A percentile compares a stretch with the other conserved stretches of the same genome.
Evolutionary conservation across 2,888 invertebrate species (phyloP).

Genomic region (Alsophila aescularia): DNA sequence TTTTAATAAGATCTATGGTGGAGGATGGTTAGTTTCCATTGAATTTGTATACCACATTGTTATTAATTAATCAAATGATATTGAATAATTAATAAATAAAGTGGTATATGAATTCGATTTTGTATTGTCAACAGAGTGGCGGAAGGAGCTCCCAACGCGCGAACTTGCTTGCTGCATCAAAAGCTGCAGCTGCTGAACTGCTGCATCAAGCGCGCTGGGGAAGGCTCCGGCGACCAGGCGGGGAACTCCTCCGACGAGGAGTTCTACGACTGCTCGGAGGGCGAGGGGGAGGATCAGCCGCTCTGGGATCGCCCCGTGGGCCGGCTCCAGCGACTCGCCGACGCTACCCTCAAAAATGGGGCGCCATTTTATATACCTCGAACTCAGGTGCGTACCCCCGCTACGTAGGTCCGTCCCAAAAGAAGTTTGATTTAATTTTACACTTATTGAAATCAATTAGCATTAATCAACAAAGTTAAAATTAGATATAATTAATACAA

Average conservation of each 20-base stretch:
- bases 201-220: slow-evolving; percentile 87
- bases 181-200: slow-evolving; percentile 95
- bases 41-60: no score
- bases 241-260: slow-evolving; percentile 85
- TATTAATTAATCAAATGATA: no score
- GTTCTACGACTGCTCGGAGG: slow-evolving; percentile 91
- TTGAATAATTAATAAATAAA: no score
- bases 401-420: no score
- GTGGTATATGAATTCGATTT: not conserved
- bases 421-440: no score
- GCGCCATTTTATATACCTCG: slow-evolving; percentile 72
- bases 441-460: no score
- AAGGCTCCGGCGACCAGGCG: slow-evolving; percentile 67
- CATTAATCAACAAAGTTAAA: no score
- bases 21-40: no score
- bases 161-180: slow-evolving; percentile 96
- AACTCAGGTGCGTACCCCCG: slow-evolving; percentile 62
- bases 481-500: no score
- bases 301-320: slow-evolving; percentile 73
- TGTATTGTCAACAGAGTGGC: slow-evolving; percentile 86
- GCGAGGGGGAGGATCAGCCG: slow-evolving; percentile 76
- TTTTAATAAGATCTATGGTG: no score
- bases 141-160: slow-evolving; percentile 93
- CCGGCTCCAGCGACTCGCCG: slow-evolving; percentile 64
- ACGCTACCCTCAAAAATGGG: slow-evolving; percentile 70